Conservation (phyloP, 2,797 vertebrate genomes). For the Muscicapa striata region DNA sequence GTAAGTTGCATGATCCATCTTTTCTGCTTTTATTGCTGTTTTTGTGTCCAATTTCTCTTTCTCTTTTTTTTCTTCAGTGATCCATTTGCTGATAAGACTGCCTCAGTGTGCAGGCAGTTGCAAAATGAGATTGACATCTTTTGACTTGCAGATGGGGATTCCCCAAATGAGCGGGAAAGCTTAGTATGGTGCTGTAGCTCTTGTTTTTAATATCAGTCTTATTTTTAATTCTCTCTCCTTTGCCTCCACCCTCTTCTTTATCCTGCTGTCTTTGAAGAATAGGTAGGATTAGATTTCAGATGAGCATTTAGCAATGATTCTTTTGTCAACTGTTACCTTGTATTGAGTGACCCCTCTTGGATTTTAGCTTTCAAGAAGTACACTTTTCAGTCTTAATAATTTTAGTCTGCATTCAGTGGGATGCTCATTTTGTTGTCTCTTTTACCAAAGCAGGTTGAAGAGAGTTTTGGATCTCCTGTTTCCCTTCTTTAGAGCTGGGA, state of each 20-base stretch:
- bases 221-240: not conserved
- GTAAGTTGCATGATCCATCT: not conserved
- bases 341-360: not conserved
- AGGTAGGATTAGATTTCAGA: not conserved
- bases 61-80: not conserved
- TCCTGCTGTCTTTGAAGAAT: not conserved
- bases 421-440: not conserved
- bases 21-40: not conserved
- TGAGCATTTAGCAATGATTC: not conserved
- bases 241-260: too few species aligned
- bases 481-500: not conserved
- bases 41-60: not conserved
- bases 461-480: not conserved
- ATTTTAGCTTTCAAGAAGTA: not conserved
- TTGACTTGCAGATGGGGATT: not conserved
- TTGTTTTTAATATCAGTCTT: not conserved
- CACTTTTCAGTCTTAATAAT: not conserved
- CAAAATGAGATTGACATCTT: not conserved
- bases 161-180: not conserved
- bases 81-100: not conserved
- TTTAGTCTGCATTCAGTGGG: accelerated
- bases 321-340: not conserved
- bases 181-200: not conserved
- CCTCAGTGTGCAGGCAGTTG: not conserved
- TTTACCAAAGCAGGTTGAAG: not conserved